A percentile compares a stretch with the other conserved stretches of the same genome.
Conservation (phyloP, 2,888 invertebrate genomes). For the Melieria crassipennis region DNA sequence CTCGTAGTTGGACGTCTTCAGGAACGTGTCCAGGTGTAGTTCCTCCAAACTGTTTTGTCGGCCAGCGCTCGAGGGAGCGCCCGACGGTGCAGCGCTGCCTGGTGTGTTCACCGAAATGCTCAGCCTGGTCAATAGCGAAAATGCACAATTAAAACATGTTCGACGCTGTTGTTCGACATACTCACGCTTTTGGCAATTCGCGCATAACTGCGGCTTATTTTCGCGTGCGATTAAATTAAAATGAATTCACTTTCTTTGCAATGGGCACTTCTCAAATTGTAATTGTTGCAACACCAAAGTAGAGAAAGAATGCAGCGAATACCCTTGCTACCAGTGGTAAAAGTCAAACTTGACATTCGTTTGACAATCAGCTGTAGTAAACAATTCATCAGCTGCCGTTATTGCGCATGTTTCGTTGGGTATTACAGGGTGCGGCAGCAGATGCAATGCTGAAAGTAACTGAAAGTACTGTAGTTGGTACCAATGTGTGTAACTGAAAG, state of each 20-base stretch:
- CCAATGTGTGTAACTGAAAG: no score
- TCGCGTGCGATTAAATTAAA: not conserved
- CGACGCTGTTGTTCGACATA: not conserved
- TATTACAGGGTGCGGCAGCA: not conserved
- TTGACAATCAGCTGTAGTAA: conserved; percentile 39
- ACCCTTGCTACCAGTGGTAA: conserved; percentile 54
- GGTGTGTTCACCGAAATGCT: conserved; percentile 43
- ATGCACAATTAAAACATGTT: not conserved
- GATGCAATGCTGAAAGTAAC: no score
- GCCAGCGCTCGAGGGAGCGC: conserved; percentile 50
- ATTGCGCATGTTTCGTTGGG: conserved; percentile 28
- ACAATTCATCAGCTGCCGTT: not conserved
- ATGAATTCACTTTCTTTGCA: conserved; percentile 1
- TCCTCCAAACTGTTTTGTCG: conserved; percentile 78
- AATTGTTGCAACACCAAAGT: conserved; percentile 37
- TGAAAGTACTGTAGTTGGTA: no score
- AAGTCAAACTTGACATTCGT: conserved; percentile 55
- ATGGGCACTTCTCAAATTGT: conserved; percentile 39
- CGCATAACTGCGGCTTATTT: conserved; percentile 46
- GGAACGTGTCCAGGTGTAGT: conserved; percentile 79
- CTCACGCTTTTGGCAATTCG: conserved; percentile 57
- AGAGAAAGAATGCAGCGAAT: conserved; percentile 41
- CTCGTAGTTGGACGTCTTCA: conserved; percentile 87
- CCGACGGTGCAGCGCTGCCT: conserved; percentile 45
- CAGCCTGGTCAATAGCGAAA: conserved; percentile 44